Evolutionary conservation across 2,113 vertebrate species (phyloP).

Genomic region (Ciconia stormi): DNA sequence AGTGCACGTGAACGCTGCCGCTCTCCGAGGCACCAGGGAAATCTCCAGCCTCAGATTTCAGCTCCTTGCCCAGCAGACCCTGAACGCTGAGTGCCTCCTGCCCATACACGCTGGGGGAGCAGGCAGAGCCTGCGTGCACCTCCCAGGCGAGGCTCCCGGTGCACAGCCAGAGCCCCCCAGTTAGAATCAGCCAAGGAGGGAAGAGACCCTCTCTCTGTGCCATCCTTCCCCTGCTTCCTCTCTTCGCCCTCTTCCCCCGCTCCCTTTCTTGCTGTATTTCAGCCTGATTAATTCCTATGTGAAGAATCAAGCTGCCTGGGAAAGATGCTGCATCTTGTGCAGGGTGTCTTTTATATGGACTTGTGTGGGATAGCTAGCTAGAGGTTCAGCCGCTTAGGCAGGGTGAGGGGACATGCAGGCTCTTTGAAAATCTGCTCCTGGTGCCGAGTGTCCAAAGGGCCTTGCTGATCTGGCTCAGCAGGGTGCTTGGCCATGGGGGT

Average conservation of each 20-base stretch:
- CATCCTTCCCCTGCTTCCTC: not conserved
- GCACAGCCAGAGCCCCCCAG: not conserved
- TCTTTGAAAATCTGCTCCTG: not conserved
- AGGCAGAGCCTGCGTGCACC: not conserved
- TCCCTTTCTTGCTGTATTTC: not conserved
- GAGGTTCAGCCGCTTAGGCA: not conserved
- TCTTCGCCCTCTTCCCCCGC: not conserved
- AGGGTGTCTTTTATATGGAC: not conserved
- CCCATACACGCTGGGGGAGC: fast-evolving
- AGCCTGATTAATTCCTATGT: not conserved
- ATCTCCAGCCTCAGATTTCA: not conserved
- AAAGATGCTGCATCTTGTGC: not conserved
- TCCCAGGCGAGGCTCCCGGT: not conserved
- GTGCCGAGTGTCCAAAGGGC: not conserved
- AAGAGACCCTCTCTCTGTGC: not conserved
- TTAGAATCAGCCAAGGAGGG: not conserved
- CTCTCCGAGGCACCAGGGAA: not conserved
- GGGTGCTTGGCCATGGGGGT: not conserved
- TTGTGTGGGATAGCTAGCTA: not conserved
- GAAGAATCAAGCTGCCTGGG: not conserved
- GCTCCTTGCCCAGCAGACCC: not conserved
- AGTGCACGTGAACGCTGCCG: not conserved
- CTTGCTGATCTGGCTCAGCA: not conserved
- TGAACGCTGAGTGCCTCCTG: not conserved
- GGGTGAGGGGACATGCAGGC: not conserved